These are phyloP conservation scores for Gymnarchus niloticus DNA, from an alignment of 2,113 vertebrate genomes.

Conservation along the genomic window DNA sequence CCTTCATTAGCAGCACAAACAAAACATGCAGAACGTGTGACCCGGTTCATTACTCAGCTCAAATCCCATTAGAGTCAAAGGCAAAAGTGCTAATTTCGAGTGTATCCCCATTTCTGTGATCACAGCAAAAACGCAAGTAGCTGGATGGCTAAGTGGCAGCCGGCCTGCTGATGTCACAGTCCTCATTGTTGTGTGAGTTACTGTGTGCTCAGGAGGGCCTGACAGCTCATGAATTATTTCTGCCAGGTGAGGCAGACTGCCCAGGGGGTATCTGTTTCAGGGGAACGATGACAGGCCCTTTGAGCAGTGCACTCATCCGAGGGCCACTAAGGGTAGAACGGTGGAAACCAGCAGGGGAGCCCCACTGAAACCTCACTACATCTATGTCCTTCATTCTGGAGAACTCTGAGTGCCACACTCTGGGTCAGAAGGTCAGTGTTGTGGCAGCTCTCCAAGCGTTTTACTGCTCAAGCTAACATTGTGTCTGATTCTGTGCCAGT, in stretches of 20 bases:
- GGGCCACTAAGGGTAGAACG: not conserved
- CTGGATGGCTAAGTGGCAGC: not conserved
- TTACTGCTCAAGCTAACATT: not conserved
- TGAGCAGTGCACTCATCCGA: constrained; percentile 32
- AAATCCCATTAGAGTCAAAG: not conserved
- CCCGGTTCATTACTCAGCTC: constrained; percentile 20
- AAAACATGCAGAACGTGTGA: constrained; percentile 2
- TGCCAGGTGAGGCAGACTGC: constrained; percentile 31
- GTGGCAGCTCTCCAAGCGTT: not conserved
- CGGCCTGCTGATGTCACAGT: not conserved
- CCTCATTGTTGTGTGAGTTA: not conserved
- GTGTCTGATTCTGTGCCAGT: not conserved
- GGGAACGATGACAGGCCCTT: constrained; percentile 38
- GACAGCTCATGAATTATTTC: constrained; percentile 49
- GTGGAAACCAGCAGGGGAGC: not conserved
- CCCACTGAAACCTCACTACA: not conserved
- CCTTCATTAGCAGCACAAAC: constrained; percentile 15
- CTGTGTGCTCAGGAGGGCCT: constrained; percentile 35
- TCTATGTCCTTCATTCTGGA: not conserved
- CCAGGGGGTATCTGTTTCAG: constrained; percentile 50
- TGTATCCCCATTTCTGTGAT: constrained; percentile 13
- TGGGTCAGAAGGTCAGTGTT: not conserved
- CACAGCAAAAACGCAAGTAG: constrained; percentile 26
- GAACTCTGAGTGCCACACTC: not conserved
- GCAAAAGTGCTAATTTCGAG: constrained; percentile 16